Evolutionary conservation across 2,113 vertebrate species (phyloP).

Genomic region (Lophius piscatorius): DNA sequence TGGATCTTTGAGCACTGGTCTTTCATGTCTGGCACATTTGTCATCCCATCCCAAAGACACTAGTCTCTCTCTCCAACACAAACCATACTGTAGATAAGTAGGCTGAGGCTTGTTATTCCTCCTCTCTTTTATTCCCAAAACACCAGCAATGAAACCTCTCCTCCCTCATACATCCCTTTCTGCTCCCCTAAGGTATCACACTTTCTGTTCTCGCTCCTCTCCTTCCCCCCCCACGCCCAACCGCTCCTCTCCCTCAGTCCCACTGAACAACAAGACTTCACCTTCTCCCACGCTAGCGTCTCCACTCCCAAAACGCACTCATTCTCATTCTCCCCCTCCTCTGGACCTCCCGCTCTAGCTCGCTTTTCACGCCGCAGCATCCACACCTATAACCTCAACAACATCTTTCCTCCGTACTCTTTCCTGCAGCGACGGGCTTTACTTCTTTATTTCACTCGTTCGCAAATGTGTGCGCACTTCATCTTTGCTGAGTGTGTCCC

Average conservation of each 20-base stretch:
- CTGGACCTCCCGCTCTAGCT: conserved; percentile 35
- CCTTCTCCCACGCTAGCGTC: conserved; percentile 70
- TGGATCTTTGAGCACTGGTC: conserved; percentile 60
- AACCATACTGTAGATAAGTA: conserved; percentile 52
- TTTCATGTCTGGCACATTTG: conserved; percentile 83
- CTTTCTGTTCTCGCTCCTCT: conserved; percentile 71
- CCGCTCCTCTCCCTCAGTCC: conserved; percentile 62
- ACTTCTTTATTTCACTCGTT: conserved; percentile 10
- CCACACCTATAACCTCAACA: conserved; percentile 50
- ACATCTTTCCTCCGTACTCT: conserved; percentile 20
- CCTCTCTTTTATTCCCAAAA: conserved; percentile 58
- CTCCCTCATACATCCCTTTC: conserved; percentile 47
- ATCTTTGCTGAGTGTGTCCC: too few species aligned
- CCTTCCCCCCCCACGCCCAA: conserved; percentile 16
- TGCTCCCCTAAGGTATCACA: conserved; percentile 70
- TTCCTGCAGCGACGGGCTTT: conserved; percentile 13
- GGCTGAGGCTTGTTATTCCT: conserved; percentile 70
- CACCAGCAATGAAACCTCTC: conserved; percentile 70
- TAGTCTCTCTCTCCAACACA: conserved; percentile 40
- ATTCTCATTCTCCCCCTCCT: conserved; percentile 50
- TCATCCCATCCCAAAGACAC: conserved; percentile 86
- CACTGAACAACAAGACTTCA: conserved; percentile 70
- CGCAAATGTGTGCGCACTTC: neutral
- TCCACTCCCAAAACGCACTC: conserved; percentile 55
- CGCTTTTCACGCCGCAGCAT: conserved; percentile 45